These are phyloP conservation scores for Gorsachius goisagi DNA, from an alignment of 2,113 vertebrate genomes.

Conservation along the genomic window DNA sequence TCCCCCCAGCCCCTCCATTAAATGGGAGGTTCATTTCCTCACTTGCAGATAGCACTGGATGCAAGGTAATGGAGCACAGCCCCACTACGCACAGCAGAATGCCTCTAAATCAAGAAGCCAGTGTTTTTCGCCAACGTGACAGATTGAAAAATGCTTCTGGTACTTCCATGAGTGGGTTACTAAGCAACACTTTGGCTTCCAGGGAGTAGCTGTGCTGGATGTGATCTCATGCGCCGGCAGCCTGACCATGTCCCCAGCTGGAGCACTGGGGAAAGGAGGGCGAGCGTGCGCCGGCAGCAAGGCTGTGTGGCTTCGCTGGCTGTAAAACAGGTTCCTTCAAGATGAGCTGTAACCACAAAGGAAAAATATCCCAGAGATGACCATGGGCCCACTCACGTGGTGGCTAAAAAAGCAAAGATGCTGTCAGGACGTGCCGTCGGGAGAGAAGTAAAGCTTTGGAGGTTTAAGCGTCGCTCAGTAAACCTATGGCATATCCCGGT, in stretches of 20 bases:
- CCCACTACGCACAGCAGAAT: constrained; percentile 8
- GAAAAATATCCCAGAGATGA: neutral
- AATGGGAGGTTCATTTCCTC: neutral
- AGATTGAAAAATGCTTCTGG: constrained; percentile 67
- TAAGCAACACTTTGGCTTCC: constrained; percentile 69
- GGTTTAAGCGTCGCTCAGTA: neutral
- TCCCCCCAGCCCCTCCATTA: neutral
- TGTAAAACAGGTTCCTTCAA: neutral
- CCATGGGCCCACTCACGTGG: rapidly evolving
- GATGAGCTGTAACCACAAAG: neutral
- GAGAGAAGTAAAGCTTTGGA: neutral
- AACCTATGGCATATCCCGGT: neutral
- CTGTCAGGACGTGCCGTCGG: rapidly evolving
- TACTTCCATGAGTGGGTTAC: constrained; percentile 63
- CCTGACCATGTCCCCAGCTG: constrained; percentile 57
- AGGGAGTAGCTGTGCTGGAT: constrained; percentile 53
- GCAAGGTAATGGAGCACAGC: constrained; percentile 54
- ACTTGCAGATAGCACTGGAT: neutral
- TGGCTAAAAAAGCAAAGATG: neutral
- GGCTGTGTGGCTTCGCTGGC: neutral
- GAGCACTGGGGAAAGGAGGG: neutral
- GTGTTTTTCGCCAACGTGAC: constrained; percentile 44
- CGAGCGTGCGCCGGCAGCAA: neutral
- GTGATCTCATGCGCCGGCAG: constrained; percentile 28
- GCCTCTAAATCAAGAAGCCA: constrained; percentile 61